Percentiles rank a stretch among this genome's conserved stretches.
Evolutionary conservation across 2,888 invertebrate species (phyloP).

Genomic region (Psylliodes chrysocephalus): DNA sequence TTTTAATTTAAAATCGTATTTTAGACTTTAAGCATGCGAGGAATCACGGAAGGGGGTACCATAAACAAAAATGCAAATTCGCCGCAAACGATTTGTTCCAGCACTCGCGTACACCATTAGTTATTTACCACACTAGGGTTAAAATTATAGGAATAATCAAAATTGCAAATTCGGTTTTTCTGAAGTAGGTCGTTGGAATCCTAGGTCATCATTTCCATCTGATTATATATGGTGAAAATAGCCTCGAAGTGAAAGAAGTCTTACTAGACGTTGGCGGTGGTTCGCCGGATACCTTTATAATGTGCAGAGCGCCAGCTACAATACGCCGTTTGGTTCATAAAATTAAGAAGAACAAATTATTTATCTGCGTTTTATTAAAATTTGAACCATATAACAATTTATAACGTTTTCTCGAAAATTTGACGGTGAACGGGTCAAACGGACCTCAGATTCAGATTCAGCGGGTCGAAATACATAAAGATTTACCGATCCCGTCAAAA

Average conservation of each 20-base stretch:
- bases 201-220: conserved; percentile 22
- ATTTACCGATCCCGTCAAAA: no score
- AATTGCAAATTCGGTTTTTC: conserved; percentile 27
- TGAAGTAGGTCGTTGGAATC: conserved; percentile 20
- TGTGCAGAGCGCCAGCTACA: not conserved
- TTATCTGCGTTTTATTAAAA: no score
- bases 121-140: not conserved
- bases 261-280: not conserved
- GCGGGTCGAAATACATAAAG: no score
- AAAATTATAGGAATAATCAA: conserved; percentile 15
- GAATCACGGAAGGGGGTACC: not conserved
- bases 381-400: no score
- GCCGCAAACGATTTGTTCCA: not conserved
- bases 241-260: not conserved
- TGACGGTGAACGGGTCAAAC: no score
- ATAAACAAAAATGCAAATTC: conserved; percentile 2
- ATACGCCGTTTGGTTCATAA: conserved; percentile 16
- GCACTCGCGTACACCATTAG: not conserved
- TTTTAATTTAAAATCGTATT: no score
- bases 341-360: no score
- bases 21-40: not conserved
- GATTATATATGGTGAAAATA: conserved; percentile 23
- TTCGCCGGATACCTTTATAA: conserved; percentile 18
- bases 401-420: no score
- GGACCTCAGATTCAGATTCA: no score